Evolutionary conservation across 2,113 vertebrate genomes (phyloP).

Genomic region (Osmerus mordax): DNA sequence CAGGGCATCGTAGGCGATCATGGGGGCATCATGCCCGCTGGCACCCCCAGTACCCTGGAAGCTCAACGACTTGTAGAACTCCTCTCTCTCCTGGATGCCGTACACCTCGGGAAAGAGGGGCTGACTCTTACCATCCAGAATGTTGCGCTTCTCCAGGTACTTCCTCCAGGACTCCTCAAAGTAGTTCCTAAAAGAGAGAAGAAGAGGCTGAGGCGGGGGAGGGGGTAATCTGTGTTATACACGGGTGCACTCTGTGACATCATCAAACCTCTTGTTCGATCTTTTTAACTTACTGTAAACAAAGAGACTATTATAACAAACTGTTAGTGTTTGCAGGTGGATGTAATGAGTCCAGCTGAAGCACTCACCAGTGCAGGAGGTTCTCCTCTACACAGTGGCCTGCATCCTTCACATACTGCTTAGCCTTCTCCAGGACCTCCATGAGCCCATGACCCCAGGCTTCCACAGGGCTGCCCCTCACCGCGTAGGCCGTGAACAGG

Average conservation of each 20-base stretch:
- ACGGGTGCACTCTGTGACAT: not conserved
- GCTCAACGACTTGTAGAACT: conserved; percentile 72
- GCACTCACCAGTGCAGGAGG: conserved; percentile 72
- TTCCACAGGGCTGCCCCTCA: conserved; percentile 52
- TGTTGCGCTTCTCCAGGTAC: conserved; percentile 73
- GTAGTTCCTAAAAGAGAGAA: conserved; percentile 65
- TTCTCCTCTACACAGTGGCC: conserved; percentile 72
- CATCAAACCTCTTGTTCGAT: too few species aligned
- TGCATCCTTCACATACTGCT: conserved; percentile 57
- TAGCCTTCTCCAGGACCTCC: conserved; percentile 66
- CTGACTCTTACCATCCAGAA: conserved; percentile 61
- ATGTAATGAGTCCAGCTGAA: not conserved
- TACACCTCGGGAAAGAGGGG: conserved; percentile 70
- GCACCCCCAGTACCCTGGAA: conserved; percentile 72
- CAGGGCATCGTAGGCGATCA: conserved; percentile 81
- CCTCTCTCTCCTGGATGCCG: conserved; percentile 70
- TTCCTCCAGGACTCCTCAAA: conserved; percentile 73
- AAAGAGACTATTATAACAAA: too few species aligned
- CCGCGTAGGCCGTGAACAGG: conserved; percentile 73
- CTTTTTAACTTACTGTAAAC: too few species aligned
- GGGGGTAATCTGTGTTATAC: not conserved
- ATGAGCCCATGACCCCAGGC: conserved; percentile 75
- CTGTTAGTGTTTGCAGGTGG: not conserved
- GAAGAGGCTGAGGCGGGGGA: not conserved
- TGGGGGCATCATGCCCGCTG: conserved; percentile 81